A percentile compares a stretch with the other conserved stretches of the same genome.
phyloP scores from a whole-genome alignment of 2,797 vertebrate species.

The Premnoplex brunnescens region DNA sequence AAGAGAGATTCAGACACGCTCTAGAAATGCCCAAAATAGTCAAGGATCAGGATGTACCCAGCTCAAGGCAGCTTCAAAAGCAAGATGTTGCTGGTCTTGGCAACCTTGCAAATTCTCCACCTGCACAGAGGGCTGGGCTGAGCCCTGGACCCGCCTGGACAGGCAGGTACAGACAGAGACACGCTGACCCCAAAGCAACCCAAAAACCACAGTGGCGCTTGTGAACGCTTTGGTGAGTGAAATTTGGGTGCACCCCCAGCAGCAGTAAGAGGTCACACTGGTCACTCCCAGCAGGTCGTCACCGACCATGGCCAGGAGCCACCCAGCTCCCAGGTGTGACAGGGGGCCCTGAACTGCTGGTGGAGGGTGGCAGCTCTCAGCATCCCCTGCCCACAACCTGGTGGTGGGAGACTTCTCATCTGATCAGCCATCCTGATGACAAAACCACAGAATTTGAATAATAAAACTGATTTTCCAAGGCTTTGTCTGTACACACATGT shows the following conservation, averaged over 20 bases:
- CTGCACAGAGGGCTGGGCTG: accelerated
- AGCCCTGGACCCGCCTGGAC: neutral
- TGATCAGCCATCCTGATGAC: neutral
- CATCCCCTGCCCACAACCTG: neutral
- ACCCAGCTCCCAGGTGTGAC: accelerated
- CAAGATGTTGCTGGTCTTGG: neutral
- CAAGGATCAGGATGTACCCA: neutral
- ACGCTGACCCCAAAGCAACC: neutral
- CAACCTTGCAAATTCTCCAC: neutral
- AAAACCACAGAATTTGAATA: neutral
- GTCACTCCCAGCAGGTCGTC: neutral
- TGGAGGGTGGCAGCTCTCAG: neutral
- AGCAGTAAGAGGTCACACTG: accelerated
- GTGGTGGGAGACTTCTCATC: accelerated
- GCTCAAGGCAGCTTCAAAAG: neutral
- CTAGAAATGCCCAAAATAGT: neutral
- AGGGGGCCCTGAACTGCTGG: accelerated
- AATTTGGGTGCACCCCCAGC: neutral
- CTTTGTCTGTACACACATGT: accelerated
- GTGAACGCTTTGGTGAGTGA: accelerated
- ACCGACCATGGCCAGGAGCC: accelerated
- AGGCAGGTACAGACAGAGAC: neutral
- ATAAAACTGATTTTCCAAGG: neutral
- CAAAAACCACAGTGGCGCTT: accelerated
- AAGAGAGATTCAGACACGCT: neutral